These are phyloP conservation scores for Protobothrops flavoviridis DNA, from an alignment of 2,113 vertebrate genomes.

Conservation along the genomic window DNA sequence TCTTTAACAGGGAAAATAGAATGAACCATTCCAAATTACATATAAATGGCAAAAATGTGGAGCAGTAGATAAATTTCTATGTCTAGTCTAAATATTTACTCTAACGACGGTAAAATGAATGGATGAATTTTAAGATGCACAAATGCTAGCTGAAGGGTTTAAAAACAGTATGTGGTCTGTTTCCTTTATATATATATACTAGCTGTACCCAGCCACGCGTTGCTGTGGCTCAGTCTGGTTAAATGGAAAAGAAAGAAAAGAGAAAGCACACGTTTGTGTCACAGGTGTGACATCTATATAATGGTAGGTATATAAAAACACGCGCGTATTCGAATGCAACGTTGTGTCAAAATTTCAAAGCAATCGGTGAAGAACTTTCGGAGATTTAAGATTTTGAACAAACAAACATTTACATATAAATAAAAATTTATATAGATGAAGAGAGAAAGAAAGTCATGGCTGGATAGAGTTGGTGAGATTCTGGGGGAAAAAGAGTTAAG, in stretches of 20 bases:
- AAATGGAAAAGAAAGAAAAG: too few relatives aligned
- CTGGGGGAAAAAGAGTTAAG: background rate
- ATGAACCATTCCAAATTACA: background rate
- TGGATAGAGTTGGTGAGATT: background rate
- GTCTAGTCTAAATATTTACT: background rate
- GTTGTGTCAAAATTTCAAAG: too few relatives aligned
- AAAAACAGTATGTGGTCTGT: background rate
- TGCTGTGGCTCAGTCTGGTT: too few relatives aligned
- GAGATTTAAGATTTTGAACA: too few relatives aligned
- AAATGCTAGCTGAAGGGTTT: background rate
- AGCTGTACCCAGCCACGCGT: too few relatives aligned
- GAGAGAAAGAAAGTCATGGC: background rate
- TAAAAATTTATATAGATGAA: too few relatives aligned
- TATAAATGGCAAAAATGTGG: background rate
- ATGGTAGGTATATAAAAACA: too few relatives aligned
- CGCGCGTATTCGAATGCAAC: too few relatives aligned
- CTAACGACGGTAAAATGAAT: background rate
- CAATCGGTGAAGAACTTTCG: too few relatives aligned
- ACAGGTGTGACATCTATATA: too few relatives aligned
- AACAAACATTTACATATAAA: too few relatives aligned
- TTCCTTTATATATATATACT: background rate
- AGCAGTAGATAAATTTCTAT: background rate
- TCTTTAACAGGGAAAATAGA: background rate
- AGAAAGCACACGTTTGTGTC: too few relatives aligned
- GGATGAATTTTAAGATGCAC: background rate